Base-by-base conservation (phyloP, 2,797 vertebrate species). In the Corythornis leucogaster region DNA sequence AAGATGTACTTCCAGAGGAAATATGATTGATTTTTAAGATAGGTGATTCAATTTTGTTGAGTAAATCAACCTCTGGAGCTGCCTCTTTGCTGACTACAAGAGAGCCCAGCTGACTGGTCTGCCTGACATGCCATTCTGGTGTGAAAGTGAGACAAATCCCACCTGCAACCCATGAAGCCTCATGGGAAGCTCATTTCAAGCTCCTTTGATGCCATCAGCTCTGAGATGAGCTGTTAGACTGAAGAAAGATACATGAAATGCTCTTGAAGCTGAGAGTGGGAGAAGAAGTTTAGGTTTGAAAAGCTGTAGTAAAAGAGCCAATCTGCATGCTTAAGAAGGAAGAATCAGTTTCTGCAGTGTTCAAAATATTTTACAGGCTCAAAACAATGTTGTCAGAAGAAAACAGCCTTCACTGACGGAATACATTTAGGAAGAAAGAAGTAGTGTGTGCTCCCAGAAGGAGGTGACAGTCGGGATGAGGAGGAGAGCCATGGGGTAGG, bases 381-480 rank as follows among this genome's bases (percentile, higher is more conserved):
- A 3, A 12, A 64, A 16, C 4, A 24, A 18, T 2, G 30, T 9
- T 20, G 33, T 12, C 6, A 73, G 43, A 9, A 45, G 35, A 16
- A 13, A 25, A 30, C 14, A n/a, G 12, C 28, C 14, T 79, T 73
- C 63, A 40, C 12, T 30, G 70, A 35, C 30, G 35, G 16, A 6
- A 21, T 6, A 6, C 0, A 4, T 50, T 12, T 25, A 4, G 20
- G 30, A 35, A 22, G 15, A 63, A 66, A 40, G 26, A 14, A 42
- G 14, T 1, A 26, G n/a, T 0, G 1, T 11, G 15, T 20, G 2
- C 2, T 59, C 11, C 16, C 19, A 42, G 55, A 19, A 73, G 55
- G 38, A 67, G 19, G 28, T 5, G 48, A 18, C 5, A 51, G 5
- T 1, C 0, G 0, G 6, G 1, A 2, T 7, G 30, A 43, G 22